Conservation (phyloP, 2,113 vertebrate species). For the Planiliza haematocheilus region DNA sequence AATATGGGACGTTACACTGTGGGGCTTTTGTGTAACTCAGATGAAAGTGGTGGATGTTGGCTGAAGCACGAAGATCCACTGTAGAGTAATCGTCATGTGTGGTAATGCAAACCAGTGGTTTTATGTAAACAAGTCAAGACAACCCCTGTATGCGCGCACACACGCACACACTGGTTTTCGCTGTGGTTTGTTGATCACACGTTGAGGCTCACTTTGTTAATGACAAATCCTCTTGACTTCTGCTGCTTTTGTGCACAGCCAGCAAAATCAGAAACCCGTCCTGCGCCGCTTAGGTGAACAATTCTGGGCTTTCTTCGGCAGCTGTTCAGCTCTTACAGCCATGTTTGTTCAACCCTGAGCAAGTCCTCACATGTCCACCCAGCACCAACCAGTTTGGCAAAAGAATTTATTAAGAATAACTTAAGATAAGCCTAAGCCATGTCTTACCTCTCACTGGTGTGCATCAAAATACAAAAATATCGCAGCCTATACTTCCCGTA, state of each 20-base stretch:
- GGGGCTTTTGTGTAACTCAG: conserved; percentile 25
- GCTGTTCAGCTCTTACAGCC: background rate
- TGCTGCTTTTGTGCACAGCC: background rate
- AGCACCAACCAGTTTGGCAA: background rate
- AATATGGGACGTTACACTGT: conserved; percentile 9
- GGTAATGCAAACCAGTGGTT: conserved; percentile 41
- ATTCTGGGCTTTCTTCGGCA: background rate
- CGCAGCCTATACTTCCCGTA: too few relatives aligned
- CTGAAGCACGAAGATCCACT: conserved; percentile 34
- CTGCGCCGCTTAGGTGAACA: background rate
- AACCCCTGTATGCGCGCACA: too few relatives aligned
- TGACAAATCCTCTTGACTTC: background rate
- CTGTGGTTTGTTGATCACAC: conserved; percentile 17
- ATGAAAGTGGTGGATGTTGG: conserved; percentile 20
- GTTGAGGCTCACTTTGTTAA: background rate
- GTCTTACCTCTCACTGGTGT: too few relatives aligned
- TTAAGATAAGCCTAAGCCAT: background rate
- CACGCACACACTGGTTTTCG: background rate
- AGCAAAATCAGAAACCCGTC: background rate
- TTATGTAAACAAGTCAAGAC: conserved; percentile 49
- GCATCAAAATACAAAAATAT: too few relatives aligned
- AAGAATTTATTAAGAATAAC: background rate
- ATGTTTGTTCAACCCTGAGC: background rate
- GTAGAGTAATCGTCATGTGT: conserved; percentile 38
- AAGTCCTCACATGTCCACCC: background rate